Evolutionary conservation across 1,140 invertebrate species (phyloP), one percentile per base, ranked within the genome.

Genomic region (Neotoxoptera formosana): DNA sequence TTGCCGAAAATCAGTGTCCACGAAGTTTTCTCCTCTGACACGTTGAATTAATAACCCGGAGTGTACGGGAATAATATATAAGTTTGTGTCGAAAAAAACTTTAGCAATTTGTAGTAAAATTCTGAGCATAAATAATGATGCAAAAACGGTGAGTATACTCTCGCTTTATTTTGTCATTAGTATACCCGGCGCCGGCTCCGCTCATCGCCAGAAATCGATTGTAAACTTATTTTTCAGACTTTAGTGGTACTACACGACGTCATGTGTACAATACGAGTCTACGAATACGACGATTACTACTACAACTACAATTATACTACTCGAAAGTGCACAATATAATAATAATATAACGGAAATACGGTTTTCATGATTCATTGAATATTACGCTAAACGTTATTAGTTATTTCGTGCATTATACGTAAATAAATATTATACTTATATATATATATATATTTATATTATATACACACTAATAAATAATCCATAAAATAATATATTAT

Each of bases 31-130:
- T 84, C 56, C 45, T 34, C 90, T 84, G 91, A 48, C 67, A 92
- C 4, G 81, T 83, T 53, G 76, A 92, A 92, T 92, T 92, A 92
- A 92, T 92, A 92, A 84, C 90, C 91, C 76, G n/a, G 47, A 53
- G 51, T 36, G 41, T 41, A 92, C 88, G 76, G 67, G 45, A 41
- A 91, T 91, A n/a, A 47, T 91, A 67, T 90, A 90, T 45, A 84
- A 93, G 81, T 93, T 86, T 86, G 81, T 56, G 91, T 93, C 91
- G n/a, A 93, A 93, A 93, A 93, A 93, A 93, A 93, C 91, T 93
- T 93, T 93, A 93, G 76, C 91, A 93, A 93, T 93, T 93, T 93
- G 91, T 93, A 93, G 47, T 81, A 53, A 93, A 93, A 93, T 30
- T 25, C 6, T 25, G 34, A 93, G 56, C n/a, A 56, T 93, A 93